A percentile compares a stretch with the other conserved stretches of the same genome.
These are phyloP conservation scores for Lacerta bilineata DNA, from an alignment of 2,797 vertebrate genomes.

Conservation along the genomic window DNA sequence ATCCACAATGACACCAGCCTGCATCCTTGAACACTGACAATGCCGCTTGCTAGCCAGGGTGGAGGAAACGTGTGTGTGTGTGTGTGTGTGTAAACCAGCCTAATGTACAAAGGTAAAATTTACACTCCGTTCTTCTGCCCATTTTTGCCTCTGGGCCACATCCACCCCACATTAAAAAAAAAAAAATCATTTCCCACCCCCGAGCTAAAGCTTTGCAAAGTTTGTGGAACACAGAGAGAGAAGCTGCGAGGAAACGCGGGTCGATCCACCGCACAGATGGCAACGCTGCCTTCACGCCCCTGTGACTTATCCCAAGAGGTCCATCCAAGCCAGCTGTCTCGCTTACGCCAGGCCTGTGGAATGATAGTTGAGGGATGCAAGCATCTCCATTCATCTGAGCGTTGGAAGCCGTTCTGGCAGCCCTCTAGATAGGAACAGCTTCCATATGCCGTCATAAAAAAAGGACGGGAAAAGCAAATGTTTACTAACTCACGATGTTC, in stretches of 20 bases:
- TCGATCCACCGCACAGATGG: slow-evolving; percentile 74
- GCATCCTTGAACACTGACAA: no score
- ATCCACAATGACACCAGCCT: no score
- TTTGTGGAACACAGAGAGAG: not conserved
- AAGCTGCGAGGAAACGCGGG: slow-evolving; percentile 31
- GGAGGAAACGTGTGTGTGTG: no score
- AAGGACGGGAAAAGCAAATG: slow-evolving; percentile 47
- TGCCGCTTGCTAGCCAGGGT: no score
- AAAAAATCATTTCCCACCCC: no score
- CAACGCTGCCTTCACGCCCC: slow-evolving; percentile 61
- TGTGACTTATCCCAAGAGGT: slow-evolving; percentile 69
- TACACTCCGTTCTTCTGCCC: no score
- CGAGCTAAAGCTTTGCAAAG: slow-evolving; percentile 23
- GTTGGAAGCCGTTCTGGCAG: slow-evolving; percentile 70
- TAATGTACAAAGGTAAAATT: no score
- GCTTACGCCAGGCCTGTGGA: slow-evolving; percentile 76
- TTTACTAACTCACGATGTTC: slow-evolving; percentile 54
- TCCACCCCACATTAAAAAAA: no score
- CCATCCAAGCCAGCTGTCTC: slow-evolving; percentile 78
- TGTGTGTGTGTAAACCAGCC: no score
- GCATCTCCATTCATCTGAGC: slow-evolving; percentile 73
- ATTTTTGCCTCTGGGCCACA: no score
- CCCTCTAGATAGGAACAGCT: slow-evolving; percentile 73
- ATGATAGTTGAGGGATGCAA: slow-evolving; percentile 77
- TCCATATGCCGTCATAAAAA: slow-evolving; percentile 78